These are phyloP conservation scores for Tachina fera DNA, from an alignment of 2,888 invertebrate genomes.

Conservation along the genomic window DNA sequence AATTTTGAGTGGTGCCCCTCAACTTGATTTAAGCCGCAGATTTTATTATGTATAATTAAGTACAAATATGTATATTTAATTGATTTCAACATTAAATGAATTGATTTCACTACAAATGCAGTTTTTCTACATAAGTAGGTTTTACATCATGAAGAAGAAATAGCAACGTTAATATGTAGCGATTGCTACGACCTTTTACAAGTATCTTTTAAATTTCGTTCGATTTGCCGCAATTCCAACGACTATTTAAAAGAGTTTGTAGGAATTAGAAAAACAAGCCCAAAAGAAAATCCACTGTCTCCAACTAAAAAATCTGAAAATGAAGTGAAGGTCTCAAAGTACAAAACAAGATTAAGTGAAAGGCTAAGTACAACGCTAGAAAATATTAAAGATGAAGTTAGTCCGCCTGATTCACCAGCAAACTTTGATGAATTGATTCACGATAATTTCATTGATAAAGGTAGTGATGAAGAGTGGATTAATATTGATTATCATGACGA, in stretches of 20 bases:
- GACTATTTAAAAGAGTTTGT: constrained; percentile 79
- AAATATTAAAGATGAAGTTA: constrained; percentile 26
- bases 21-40: too few species aligned
- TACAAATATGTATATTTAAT: background rate
- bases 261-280: background rate
- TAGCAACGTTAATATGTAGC: constrained; percentile 80
- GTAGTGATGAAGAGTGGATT: constrained; percentile 41
- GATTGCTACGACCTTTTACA: constrained; percentile 76
- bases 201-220: constrained; percentile 80
- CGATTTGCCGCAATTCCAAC: constrained; percentile 81
- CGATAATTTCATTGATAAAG: background rate
- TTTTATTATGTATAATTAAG: too few species aligned
- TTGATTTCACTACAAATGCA: background rate
- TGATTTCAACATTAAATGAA: background rate
- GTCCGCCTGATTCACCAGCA: constrained; percentile 2
- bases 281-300: constrained; percentile 21
- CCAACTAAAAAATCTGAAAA: constrained; percentile 21
- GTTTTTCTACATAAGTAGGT: constrained; percentile 74
- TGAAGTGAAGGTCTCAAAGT: constrained; percentile 8
- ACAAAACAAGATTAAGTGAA: constrained; percentile 54
- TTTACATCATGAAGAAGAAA: constrained; percentile 73
- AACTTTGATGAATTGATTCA: constrained; percentile 18
- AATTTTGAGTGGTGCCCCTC: too few species aligned
- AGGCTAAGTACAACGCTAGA: background rate
- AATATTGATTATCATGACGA: constrained; percentile 39